Percentiles rank a stretch among this genome's conserved stretches.
phyloP scores from a whole-genome alignment of 2,113 vertebrate genomes.

The Monopterus albus region DNA sequence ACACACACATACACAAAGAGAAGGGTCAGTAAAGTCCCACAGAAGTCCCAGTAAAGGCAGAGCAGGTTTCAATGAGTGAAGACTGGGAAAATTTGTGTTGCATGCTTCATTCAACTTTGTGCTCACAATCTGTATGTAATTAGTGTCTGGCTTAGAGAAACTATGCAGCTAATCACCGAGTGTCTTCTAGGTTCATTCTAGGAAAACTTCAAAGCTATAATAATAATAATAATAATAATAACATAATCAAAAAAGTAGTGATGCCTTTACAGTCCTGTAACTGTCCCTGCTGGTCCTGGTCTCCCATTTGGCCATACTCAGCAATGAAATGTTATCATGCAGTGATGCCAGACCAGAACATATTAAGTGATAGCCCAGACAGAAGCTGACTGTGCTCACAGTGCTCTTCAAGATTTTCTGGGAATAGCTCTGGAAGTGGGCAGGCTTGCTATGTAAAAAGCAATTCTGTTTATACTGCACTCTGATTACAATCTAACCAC shows the following conservation, averaged over 20 bases:
- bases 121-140: slow-evolving; percentile 35
- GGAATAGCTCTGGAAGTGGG: background rate
- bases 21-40: too few relatives aligned
- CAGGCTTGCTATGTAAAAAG: background rate
- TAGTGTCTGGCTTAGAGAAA: slow-evolving; percentile 38
- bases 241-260: too few relatives aligned
- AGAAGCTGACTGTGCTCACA: slow-evolving; percentile 11
- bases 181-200: slow-evolving; percentile 17
- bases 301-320: slow-evolving; percentile 48
- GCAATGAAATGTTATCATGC: slow-evolving; percentile 63
- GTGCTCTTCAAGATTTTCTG: background rate
- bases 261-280: slow-evolving; percentile 56
- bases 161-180: slow-evolving; percentile 8
- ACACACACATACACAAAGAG: background rate
- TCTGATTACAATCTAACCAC: slow-evolving; percentile 28
- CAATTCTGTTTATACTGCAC: background rate
- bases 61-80: slow-evolving; percentile 8
- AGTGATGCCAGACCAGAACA: slow-evolving; percentile 53
- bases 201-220: slow-evolving; percentile 1
- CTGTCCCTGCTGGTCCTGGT: slow-evolving; percentile 46
- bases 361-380: slow-evolving; percentile 35
- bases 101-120: background rate
- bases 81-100: background rate
- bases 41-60: background rate
- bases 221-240: too few relatives aligned